These are phyloP conservation scores for Argentina silus DNA, from an alignment of 2,797 vertebrate species.

Conservation along the genomic window DNA sequence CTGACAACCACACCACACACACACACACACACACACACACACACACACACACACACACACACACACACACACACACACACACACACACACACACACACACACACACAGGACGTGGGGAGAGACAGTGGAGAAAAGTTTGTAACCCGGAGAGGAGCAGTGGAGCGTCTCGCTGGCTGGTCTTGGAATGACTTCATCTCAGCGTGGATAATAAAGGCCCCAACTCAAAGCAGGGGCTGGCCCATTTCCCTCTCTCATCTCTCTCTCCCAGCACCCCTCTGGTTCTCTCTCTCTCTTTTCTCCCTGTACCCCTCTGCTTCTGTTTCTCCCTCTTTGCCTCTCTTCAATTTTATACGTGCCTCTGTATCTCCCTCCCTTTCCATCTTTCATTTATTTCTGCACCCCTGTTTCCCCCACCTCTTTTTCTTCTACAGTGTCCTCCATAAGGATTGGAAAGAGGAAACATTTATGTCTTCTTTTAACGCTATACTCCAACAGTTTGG, in stretches of 20 bases:
- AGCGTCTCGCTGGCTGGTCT: conserved; percentile 33
- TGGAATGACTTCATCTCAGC: conserved; percentile 47
- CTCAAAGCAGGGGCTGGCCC: conserved; percentile 22
- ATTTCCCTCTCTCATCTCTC: neutral
- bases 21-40: neutral
- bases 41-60: neutral
- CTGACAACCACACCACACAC: neutral
- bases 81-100: neutral
- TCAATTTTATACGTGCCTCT: neutral
- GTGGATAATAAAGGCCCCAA: conserved; percentile 31
- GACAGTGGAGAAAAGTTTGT: conserved; percentile 11
- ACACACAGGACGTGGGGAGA: conserved; percentile 11
- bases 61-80: neutral
- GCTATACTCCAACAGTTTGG: no score
- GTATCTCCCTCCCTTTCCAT: neutral
- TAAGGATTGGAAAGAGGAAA: no score
- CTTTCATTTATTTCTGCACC: neutral
- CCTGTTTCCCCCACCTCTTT: conserved; percentile 5
- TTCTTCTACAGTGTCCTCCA: no score
- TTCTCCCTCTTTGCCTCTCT: neutral
- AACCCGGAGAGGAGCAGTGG: conserved; percentile 21
- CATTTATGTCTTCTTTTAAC: no score
- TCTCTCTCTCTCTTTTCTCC: neutral
- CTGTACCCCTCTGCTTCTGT: neutral
- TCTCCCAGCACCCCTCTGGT: conserved; percentile 6